These are phyloP conservation scores for Cantharis flavilabris DNA, from an alignment of 2,888 invertebrate species.

Conservation along the genomic window DNA sequence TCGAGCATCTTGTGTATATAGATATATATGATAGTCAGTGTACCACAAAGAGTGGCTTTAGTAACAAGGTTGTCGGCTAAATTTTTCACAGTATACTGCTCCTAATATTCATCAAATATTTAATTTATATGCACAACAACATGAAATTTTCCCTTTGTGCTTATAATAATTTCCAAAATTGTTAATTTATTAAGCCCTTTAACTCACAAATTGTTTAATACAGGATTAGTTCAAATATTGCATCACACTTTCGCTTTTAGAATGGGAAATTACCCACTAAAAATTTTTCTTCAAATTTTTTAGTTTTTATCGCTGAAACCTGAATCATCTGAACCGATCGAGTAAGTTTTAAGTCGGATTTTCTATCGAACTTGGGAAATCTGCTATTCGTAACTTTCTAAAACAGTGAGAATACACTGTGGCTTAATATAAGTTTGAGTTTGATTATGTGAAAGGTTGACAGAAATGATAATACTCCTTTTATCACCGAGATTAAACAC, in stretches of 20 bases:
- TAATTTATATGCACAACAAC: slow-evolving; percentile 9
- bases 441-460: slow-evolving; percentile 1
- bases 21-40: not conserved
- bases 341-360: not conserved
- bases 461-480: slow-evolving; percentile 3
- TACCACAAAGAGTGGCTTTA: slow-evolving; percentile 2
- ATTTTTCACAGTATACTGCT: slow-evolving; percentile 8
- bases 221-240: not conserved
- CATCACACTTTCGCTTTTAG: not conserved
- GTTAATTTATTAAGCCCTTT: not conserved
- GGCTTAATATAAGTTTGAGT: not conserved
- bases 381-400: not conserved
- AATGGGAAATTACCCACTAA: not conserved
- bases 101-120: slow-evolving; percentile 13
- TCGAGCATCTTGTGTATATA: not conserved
- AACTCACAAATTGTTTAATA: not conserved
- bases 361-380: not conserved
- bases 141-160: not conserved
- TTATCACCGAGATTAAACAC: slow-evolving; percentile 1
- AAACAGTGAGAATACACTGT: not conserved
- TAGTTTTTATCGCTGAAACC: not conserved
- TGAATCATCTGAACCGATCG: not conserved
- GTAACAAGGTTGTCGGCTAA: slow-evolving; percentile 14
- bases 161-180: not conserved
- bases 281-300: not conserved